Conservation (phyloP, 64 coral and sea anemone genomes). For the Stichodactyla mertensii region DNA sequence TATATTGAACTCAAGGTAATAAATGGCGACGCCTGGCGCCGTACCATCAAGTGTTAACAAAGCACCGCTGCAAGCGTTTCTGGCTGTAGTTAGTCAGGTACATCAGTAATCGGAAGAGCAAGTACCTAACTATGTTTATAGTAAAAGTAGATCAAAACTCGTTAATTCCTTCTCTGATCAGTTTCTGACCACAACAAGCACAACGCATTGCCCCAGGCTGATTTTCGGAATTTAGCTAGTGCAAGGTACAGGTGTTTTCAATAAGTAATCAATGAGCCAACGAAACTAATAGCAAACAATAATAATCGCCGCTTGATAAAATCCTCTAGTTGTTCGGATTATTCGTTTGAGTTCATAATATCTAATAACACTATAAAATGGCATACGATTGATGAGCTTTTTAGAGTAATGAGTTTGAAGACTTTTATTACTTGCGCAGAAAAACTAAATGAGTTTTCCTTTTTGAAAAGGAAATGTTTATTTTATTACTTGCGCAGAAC, state of each 20-base stretch:
- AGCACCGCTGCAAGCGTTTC: no score
- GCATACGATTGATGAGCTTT: conserved; percentile 9
- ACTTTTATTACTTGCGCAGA: neutral
- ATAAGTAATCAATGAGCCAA: neutral
- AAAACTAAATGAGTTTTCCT: no score
- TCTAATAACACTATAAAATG: neutral
- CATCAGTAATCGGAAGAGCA: neutral
- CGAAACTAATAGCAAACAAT: neutral
- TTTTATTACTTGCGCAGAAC: neutral
- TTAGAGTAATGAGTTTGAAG: neutral
- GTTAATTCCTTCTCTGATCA: neutral
- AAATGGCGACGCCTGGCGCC: no score
- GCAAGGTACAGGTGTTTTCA: neutral
- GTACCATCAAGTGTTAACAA: no score
- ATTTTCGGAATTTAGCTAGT: neutral
- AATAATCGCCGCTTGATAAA: neutral
- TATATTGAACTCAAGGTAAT: no score
- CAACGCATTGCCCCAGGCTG: neutral
- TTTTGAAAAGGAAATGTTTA: no score
- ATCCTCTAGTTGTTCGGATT: neutral
- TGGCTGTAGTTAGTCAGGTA: no score
- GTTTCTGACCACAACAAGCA: neutral
- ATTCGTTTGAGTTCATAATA: neutral
- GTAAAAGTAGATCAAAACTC: neutral
- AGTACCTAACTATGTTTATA: neutral